Evolutionary conservation across 2,888 invertebrate genomes (phyloP).

Genomic region (Orgyia antiqua): DNA sequence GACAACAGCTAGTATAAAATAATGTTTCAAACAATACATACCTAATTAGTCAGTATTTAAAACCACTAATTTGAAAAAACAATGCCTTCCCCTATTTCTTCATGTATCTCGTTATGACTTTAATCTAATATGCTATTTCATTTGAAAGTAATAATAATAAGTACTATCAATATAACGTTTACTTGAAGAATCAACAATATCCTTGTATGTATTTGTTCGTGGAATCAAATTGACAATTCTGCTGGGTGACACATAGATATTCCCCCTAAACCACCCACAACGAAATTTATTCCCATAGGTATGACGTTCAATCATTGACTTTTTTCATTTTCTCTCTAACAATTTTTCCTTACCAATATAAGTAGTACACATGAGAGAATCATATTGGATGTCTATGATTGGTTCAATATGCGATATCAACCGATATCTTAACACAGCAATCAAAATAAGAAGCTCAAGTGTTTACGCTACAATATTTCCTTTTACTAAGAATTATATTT

Average conservation of each 20-base stretch:
- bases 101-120: constrained; percentile 8
- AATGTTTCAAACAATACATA: no score
- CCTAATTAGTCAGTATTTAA: no score
- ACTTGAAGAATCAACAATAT: constrained; percentile 23
- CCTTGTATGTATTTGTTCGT: constrained; percentile 33
- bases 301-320: constrained; percentile 73
- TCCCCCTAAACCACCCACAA: constrained; percentile 33
- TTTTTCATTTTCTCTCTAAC: constrained; percentile 32
- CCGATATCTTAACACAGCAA: constrained; percentile 9
- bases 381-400: constrained; percentile 25
- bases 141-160: constrained; percentile 8
- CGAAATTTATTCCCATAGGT: constrained; percentile 73
- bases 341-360: constrained; percentile 29
- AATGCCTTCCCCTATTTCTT: no score
- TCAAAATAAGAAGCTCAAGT: constrained; percentile 7
- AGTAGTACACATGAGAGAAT: constrained; percentile 16
- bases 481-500: no score
- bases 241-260: constrained; percentile 53
- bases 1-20: no score
- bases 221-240: constrained; percentile 58
- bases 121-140: constrained; percentile 14
- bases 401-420: constrained; percentile 12
- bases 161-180: constrained; percentile 14
- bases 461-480: no score
- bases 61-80: no score